phyloP scores from a whole-genome alignment of 2,113 vertebrate genomes.

The Rhizomys pruinosus region DNA sequence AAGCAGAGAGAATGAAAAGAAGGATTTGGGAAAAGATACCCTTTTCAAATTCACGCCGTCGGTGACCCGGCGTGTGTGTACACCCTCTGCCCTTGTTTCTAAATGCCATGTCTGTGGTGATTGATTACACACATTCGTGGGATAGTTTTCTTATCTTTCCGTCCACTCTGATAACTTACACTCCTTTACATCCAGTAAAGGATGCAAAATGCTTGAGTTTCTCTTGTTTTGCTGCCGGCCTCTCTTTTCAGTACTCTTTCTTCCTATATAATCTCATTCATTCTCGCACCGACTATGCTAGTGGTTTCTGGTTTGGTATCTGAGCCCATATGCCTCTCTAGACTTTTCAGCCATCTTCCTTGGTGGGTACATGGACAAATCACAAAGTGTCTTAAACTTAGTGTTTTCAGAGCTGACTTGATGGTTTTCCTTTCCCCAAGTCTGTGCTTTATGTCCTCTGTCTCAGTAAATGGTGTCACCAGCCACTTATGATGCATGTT shows the following conservation, averaged over 20 bases:
- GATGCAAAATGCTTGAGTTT: neutral
- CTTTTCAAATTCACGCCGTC: neutral
- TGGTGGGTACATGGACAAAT: neutral
- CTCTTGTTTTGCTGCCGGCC: neutral
- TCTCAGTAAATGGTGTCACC: neutral
- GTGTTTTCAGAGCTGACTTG: conserved; percentile 16
- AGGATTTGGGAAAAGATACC: neutral
- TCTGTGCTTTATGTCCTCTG: neutral
- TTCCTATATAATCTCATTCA: neutral
- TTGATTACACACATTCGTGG: neutral
- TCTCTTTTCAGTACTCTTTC: conserved; percentile 6
- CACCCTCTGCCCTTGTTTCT: neutral
- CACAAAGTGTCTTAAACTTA: neutral
- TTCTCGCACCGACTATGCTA: neutral
- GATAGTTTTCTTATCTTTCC: conserved; percentile 29
- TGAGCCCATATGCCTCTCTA: neutral
- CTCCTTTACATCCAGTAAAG: neutral
- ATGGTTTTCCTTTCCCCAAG: neutral
- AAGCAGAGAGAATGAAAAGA: neutral
- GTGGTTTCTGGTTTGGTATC: neutral
- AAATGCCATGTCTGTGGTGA: neutral
- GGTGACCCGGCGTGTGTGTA: neutral
- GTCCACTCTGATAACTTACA: neutral
- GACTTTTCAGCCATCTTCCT: neutral
- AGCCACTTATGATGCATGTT: neutral